Conservation (phyloP, 2,113 vertebrate species). For the Tetraodon nigroviridis region DNA sequence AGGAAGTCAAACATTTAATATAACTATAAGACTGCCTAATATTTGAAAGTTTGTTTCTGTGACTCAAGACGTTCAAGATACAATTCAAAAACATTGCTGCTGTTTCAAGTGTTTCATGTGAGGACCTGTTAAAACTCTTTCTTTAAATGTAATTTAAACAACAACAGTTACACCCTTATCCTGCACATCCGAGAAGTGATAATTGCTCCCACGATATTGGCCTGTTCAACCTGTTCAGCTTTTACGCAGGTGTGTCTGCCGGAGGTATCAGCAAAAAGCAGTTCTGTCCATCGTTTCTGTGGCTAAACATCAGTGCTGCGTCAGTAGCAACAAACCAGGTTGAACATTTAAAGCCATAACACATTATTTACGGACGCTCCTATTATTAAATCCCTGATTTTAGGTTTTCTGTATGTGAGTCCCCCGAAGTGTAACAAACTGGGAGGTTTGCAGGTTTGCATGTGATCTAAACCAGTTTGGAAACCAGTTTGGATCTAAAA, state of each 20-base stretch:
- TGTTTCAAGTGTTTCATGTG: constrained; percentile 42
- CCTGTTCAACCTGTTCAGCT: constrained; percentile 60
- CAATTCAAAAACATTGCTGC: constrained; percentile 35
- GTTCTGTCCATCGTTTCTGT: constrained; percentile 12
- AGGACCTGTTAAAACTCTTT: constrained; percentile 17
- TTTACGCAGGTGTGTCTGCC: constrained; percentile 42
- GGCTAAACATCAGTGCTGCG: constrained; percentile 4
- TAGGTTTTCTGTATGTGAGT: too few species aligned
- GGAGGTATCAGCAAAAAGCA: constrained; percentile 2
- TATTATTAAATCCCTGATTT: not conserved
- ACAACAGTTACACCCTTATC: not conserved
- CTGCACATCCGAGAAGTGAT: constrained; percentile 1
- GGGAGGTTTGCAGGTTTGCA: too few species aligned
- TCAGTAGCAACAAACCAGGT: constrained; percentile 1
- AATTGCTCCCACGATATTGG: constrained; percentile 11
- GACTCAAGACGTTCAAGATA: constrained; percentile 14
- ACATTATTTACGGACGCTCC: not conserved
- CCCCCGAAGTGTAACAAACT: too few species aligned
- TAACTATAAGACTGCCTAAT: not conserved
- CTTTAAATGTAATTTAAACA: too few species aligned
- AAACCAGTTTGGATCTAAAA: constrained; percentile 26
- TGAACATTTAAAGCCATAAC: not conserved
- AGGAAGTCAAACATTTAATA: not conserved
- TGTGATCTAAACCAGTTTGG: too few species aligned
- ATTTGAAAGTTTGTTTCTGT: constrained; percentile 24